A percentile compares a stretch with the other conserved stretches of the same genome.
phyloP scores from a whole-genome alignment of 2,113 vertebrate species.

The Triplophysa siluroides region DNA sequence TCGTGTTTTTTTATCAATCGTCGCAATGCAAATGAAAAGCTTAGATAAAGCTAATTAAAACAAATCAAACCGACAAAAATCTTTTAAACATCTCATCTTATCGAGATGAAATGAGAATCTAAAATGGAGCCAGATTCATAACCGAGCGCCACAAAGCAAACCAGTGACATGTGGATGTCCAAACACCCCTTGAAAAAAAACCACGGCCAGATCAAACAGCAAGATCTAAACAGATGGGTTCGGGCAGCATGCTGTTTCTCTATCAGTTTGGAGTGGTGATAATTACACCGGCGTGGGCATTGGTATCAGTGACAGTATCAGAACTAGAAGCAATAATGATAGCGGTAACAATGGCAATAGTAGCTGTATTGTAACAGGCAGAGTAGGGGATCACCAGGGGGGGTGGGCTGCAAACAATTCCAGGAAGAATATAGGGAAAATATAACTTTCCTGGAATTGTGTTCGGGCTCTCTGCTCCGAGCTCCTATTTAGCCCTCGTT shows the following conservation, averaged over 20 bases:
- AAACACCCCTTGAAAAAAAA: conserved; percentile 13
- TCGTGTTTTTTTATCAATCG: neutral
- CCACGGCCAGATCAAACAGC: neutral
- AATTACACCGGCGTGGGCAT: conserved; percentile 72
- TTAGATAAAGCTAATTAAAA: neutral
- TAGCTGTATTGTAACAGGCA: conserved; percentile 76
- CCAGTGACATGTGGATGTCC: conserved; percentile 1
- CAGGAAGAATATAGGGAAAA: conserved; percentile 85
- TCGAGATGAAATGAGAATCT: neutral
- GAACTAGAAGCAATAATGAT: conserved; percentile 81
- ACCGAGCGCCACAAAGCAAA: conserved; percentile 8
- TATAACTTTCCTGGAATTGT: conserved; percentile 87
- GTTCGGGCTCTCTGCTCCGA: conserved; percentile 59
- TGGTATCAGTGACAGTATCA: conserved; percentile 82
- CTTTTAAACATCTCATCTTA: neutral
- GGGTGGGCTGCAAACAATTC: conserved; percentile 79
- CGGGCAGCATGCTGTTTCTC: conserved; percentile 49
- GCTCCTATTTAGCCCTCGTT: conserved; percentile 58
- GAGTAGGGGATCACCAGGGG: conserved; percentile 74
- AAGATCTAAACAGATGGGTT: neutral
- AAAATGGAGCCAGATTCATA: conserved; percentile 24
- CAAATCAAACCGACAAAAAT: neutral
- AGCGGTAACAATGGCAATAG: conserved; percentile 80
- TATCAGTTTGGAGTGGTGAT: conserved; percentile 67
- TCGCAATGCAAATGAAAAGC: neutral